Conservation (phyloP, 2,888 invertebrate species). For the Lagria hirta region DNA sequence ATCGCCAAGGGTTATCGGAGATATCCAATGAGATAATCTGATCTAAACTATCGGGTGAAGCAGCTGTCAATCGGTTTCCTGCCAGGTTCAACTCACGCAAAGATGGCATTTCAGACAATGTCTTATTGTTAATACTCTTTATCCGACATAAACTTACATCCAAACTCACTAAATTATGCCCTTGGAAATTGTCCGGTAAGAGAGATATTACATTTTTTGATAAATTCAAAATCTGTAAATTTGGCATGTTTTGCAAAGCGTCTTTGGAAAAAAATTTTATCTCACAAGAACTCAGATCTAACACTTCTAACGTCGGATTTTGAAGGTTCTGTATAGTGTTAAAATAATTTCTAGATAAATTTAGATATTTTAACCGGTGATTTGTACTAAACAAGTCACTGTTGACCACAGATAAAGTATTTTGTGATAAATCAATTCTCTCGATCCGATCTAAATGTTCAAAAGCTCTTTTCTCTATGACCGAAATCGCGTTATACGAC, state of each 20-base stretch:
- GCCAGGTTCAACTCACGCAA: constrained; percentile 65
- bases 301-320: constrained; percentile 59
- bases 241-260: constrained; percentile 62
- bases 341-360: constrained; percentile 67
- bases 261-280: constrained; percentile 61
- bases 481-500: constrained; percentile 66
- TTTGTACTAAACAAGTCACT: constrained; percentile 63
- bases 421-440: constrained; percentile 69
- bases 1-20: constrained; percentile 76
- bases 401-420: constrained; percentile 64
- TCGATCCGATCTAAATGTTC: constrained; percentile 60
- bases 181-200: constrained; percentile 64
- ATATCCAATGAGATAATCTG: constrained; percentile 64
- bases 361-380: constrained; percentile 61
- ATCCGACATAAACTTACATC: constrained; percentile 65
- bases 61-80: constrained; percentile 70
- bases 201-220: constrained; percentile 66
- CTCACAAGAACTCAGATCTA: constrained; percentile 70
- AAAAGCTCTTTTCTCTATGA: constrained; percentile 64
- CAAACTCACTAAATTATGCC: constrained; percentile 62
- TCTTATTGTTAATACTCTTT: constrained; percentile 62
- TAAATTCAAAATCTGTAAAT: constrained; percentile 63
- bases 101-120: constrained; percentile 64
- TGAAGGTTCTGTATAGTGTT: constrained; percentile 60
- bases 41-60: constrained; percentile 62